Percentiles rank a stretch among this genome's conserved stretches.
Conservation (phyloP, 2,888 invertebrate species). For the Drosophila trichaetosa region DNA sequence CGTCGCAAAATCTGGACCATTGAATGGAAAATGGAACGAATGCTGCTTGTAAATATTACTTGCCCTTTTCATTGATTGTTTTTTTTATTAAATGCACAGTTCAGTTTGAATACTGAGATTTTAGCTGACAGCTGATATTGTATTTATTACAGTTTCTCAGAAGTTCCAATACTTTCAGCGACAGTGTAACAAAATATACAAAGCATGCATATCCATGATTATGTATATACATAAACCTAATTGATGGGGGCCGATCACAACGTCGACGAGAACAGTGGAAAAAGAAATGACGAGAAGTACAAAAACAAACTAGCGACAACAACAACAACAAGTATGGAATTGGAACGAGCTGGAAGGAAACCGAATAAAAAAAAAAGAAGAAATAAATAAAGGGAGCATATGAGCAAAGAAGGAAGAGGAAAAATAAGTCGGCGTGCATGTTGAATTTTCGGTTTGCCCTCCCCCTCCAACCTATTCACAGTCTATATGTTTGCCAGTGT, state of each 20-base stretch:
- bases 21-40: slow-evolving; percentile 33
- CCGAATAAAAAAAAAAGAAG: slow-evolving; percentile 27
- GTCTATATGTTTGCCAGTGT: slow-evolving; percentile 18
- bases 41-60: slow-evolving; percentile 12
- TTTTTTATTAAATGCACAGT: neutral
- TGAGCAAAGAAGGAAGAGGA: slow-evolving; percentile 25
- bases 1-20: slow-evolving; percentile 60
- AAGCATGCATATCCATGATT: neutral
- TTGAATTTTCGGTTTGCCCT: slow-evolving; percentile 20
- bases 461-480: slow-evolving; percentile 3
- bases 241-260: slow-evolving; percentile 20
- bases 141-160: neutral
- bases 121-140: neutral
- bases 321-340: slow-evolving; percentile 10
- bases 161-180: slow-evolving; percentile 3
- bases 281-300: slow-evolving; percentile 4
- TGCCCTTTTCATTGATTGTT: neutral
- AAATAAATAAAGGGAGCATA: slow-evolving; percentile 23
- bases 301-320: slow-evolving; percentile 26
- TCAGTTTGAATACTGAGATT: neutral
- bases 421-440: slow-evolving; percentile 63
- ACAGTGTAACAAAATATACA: slow-evolving; percentile 9
- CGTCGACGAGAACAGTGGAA: slow-evolving; percentile 8
- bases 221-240: slow-evolving; percentile 13
- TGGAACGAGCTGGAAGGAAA: slow-evolving; percentile 46